Evolutionary conservation across 2,113 vertebrate genomes (phyloP).

Genomic region (Hippopotamus amphibius): DNA sequence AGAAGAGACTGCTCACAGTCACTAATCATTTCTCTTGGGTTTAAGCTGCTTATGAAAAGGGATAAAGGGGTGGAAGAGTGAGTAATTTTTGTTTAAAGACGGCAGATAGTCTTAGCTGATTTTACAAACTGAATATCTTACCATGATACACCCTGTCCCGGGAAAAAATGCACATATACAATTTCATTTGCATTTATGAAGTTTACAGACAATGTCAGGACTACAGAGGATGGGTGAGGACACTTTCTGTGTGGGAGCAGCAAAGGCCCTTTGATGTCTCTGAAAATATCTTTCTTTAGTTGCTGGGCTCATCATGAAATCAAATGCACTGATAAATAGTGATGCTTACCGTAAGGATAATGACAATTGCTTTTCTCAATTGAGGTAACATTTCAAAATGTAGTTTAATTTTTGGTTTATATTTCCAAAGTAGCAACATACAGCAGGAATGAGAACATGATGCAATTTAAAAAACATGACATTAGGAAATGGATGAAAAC

Average conservation of each 20-base stretch:
- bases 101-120: background rate
- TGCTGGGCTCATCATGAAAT: background rate
- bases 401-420: slow-evolving; percentile 36
- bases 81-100: background rate
- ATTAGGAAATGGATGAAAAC: slow-evolving; percentile 6
- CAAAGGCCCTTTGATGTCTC: background rate
- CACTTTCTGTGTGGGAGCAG: background rate
- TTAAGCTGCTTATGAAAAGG: background rate
- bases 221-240: background rate
- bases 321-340: background rate
- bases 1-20: background rate
- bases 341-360: background rate
- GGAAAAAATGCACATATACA: background rate
- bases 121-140: slow-evolving; percentile 4
- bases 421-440: slow-evolving; percentile 30
- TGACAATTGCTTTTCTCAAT: background rate
- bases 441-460: background rate
- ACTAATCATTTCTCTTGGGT: background rate
- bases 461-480: slow-evolving; percentile 58
- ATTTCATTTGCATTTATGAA: background rate
- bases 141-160: background rate
- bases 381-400: slow-evolving; percentile 35
- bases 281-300: background rate
- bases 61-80: background rate
- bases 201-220: background rate